Base-by-base conservation (phyloP, 1,140 invertebrate species). In the Bicyclus anynana region DNA sequence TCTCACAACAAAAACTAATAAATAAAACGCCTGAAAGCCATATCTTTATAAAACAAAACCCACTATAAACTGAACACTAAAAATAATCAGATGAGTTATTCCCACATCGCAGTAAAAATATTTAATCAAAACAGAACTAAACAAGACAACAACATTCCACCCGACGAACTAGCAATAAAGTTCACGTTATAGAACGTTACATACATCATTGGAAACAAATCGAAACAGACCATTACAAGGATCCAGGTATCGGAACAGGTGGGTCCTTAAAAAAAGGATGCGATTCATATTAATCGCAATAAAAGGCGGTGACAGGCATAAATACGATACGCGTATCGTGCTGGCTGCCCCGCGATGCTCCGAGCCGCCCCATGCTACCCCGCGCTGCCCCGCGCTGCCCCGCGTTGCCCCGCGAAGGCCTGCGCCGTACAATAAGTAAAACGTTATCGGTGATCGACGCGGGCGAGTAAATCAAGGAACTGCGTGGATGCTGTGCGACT, bases 351-450 rank as follows among this genome's bases (percentile, higher is more conserved):
- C n/a, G n/a, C n/a, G n/a, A n/a, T n/a, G n/a, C n/a, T n/a, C n/a
- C n/a, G n/a, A n/a, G n/a, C n/a, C n/a, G n/a, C n/a, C n/a, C n/a
- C n/a, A n/a, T n/a, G n/a, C n/a, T n/a, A n/a, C n/a, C n/a, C n/a
- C n/a, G n/a, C n/a, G n/a, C n/a, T n/a, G n/a, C n/a, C n/a, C n/a
- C n/a, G n/a, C n/a, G n/a, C n/a, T n/a, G n/a, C n/a, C n/a, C n/a
- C n/a, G n/a, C n/a, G n/a, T n/a, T n/a, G n/a, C n/a, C n/a, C n/a
- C n/a, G n/a, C 65, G 67, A 52, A 70, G 77, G 77, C 79, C 78
- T 69, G 67, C 57, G 53, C 65, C 72, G 66, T 65, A 82, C 77
- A 82, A 82, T 82, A 82, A 82, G 74, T 82, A 80, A 81, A 67
- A 65, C 62, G 70, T 63, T 82, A 82, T 82, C 79, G 64, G n/a